Evolutionary conservation across 2,113 vertebrate species (phyloP), one percentile per base, ranked within the genome.

Genomic region (Hiodon alosoides): DNA sequence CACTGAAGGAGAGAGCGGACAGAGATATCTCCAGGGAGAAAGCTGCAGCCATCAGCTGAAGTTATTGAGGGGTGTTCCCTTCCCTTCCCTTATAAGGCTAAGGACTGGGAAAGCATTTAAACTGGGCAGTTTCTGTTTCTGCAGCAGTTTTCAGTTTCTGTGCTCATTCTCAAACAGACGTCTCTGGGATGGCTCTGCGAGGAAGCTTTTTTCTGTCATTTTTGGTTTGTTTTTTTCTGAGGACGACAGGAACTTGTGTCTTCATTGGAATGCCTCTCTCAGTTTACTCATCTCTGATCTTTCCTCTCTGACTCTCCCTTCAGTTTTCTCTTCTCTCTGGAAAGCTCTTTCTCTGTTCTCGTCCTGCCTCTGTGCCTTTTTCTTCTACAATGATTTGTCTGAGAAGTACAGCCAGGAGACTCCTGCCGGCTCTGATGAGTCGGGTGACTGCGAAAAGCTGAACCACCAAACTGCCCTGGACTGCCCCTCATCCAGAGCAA

Each of bases 61-160:
- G 82, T 69, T 83, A 76, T 46, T 57, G 74, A 83, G 85, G 86
- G 86, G 83, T 85, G 85, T 86, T 86, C 69, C 84, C 80, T 31
- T 31, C 31, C 31, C 52, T 90, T 86, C 75, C 90, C 88, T 86
- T 90, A 90, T 89, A 89, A 86, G 89, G 91, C 77, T 81, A 83
- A 77, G 78, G 86, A 83, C 86, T 81, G 86, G 84, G 85, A 87
- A 90, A 87, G 84, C 85, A 87, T 90, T 91, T 90, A 87, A 90
- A 90, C 90, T 86, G 78, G 87, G 86, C 87, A 31, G 2, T 31
- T 31, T 31, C 86, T 82, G 85, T 85, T 86, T 82, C 87, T 80
- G 72, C 79, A 85, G 88, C 83, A 84, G 79, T 83, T 79, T 84
- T 82, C 31, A 31, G 84, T 80, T 81, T 84, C 86, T 82, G 80